These are phyloP conservation scores for Artemia sp. DNA, from an alignment of 2,888 invertebrate genomes.

Conservation along the genomic window DNA sequence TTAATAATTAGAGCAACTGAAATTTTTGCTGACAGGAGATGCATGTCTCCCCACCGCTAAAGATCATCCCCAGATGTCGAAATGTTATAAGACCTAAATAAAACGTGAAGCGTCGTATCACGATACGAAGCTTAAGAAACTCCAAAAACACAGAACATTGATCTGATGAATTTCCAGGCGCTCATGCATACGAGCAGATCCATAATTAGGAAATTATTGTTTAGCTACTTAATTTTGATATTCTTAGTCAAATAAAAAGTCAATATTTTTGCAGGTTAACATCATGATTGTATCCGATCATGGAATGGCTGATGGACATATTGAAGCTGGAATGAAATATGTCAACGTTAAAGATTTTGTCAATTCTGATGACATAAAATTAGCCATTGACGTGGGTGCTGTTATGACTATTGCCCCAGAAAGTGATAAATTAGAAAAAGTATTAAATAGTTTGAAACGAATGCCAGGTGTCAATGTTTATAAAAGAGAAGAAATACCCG, in stretches of 20 bases:
- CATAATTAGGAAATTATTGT: too few relatives aligned
- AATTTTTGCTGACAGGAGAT: too few relatives aligned
- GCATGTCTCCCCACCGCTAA: too few relatives aligned
- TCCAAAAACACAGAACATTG: too few relatives aligned
- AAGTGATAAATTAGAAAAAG: slow-evolving; percentile 25
- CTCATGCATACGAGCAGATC: too few relatives aligned
- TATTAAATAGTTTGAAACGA: slow-evolving; percentile 26
- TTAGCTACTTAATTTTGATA: too few relatives aligned
- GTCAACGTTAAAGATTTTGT: slow-evolving; percentile 29
- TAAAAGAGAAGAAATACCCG: slow-evolving; percentile 33
- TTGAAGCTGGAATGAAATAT: slow-evolving; percentile 26
- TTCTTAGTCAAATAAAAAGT: not conserved
- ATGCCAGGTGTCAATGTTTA: slow-evolving; percentile 30
- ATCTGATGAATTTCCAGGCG: too few relatives aligned
- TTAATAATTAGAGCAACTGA: too few relatives aligned
- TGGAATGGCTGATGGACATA: slow-evolving; percentile 31
- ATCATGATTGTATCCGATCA: slow-evolving; percentile 32
- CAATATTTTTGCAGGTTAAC: slow-evolving; percentile 28
- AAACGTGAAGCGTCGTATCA: too few relatives aligned
- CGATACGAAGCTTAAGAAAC: too few relatives aligned
- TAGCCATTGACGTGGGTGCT: slow-evolving; percentile 28
- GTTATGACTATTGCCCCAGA: slow-evolving; percentile 28
- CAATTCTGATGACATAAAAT: slow-evolving; percentile 27
- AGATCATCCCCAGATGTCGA: too few relatives aligned
- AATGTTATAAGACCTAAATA: too few relatives aligned